Evolutionary conservation across 2,888 invertebrate genomes (phyloP).

Genomic region (Melipona bicolor): DNA sequence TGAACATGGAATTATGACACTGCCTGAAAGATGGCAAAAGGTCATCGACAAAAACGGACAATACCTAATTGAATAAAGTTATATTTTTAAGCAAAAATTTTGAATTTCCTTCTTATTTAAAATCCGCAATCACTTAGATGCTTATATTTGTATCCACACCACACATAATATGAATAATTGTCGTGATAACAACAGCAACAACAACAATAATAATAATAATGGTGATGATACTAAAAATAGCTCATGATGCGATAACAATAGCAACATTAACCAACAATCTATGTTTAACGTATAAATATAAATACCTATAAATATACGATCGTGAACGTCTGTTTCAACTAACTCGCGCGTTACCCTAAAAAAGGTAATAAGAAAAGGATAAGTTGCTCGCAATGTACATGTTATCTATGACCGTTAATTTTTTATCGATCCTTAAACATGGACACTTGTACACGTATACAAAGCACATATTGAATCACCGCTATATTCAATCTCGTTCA

Average conservation of each 20-base stretch:
- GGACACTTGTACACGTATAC: too few relatives aligned
- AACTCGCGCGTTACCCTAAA: neutral
- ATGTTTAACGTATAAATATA: conserved; percentile 5
- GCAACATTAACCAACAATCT: neutral
- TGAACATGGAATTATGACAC: too few relatives aligned
- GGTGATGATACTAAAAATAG: neutral
- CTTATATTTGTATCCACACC: conserved; percentile 5
- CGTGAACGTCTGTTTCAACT: neutral
- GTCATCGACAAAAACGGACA: too few relatives aligned
- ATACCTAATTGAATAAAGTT: too few relatives aligned
- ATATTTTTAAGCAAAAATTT: too few relatives aligned
- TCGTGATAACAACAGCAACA: neutral
- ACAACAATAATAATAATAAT: neutral
- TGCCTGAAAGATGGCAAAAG: too few relatives aligned
- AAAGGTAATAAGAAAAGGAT: neutral
- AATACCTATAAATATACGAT: neutral
- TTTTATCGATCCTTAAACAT: neutral
- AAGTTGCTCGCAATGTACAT: neutral
- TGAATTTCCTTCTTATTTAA: too few relatives aligned
- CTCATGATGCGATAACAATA: neutral
- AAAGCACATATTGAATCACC: neutral
- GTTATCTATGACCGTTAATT: neutral
- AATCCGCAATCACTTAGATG: too few relatives aligned
- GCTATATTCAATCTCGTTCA: neutral
- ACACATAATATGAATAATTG: neutral